A percentile compares a stretch with the other conserved stretches of the same genome.
phyloP scores from a whole-genome alignment of 1,140 invertebrate species.

The Drosophila ohnishii region DNA sequence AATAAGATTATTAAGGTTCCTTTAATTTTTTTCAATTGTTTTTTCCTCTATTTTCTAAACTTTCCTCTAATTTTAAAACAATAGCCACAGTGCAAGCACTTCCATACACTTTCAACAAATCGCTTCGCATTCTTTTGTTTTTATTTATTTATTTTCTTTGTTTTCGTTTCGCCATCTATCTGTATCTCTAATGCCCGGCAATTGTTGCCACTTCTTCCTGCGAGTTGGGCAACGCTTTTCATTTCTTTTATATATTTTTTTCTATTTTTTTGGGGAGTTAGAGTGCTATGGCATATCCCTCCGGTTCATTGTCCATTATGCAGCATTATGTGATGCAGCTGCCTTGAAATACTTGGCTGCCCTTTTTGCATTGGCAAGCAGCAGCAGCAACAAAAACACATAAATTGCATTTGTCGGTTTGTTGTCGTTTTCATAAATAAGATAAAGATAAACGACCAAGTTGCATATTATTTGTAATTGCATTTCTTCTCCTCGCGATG shows the following conservation, averaged over 20 bases:
- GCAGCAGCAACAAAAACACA: conserved; percentile 65
- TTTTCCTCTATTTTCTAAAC: neutral
- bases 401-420: conserved; percentile 83
- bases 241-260: conserved; percentile 51
- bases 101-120: conserved; percentile 72
- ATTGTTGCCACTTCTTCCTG: conserved; percentile 76
- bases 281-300: conserved; percentile 31
- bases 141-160: conserved; percentile 38
- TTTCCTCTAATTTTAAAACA: neutral
- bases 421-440: conserved; percentile 83
- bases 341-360: conserved; percentile 48
- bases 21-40: neutral
- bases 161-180: conserved; percentile 50
- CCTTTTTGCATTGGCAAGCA: conserved; percentile 71
- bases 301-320: conserved; percentile 69
- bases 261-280: conserved; percentile 61
- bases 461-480: conserved; percentile 83
- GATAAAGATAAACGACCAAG: conserved; percentile 82
- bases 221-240: conserved; percentile 73
- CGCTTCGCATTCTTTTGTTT: conserved; percentile 68
- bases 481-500: conserved; percentile 71
- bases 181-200: conserved; percentile 77
- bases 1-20: too few species aligned
- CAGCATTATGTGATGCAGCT: conserved; percentile 77
- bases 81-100: conserved; percentile 42